A percentile compares a stretch with the other conserved stretches of the same genome.
These are phyloP conservation scores for Gallinago nigripennis DNA, from an alignment of 2,797 vertebrate species.

Conservation along the genomic window DNA sequence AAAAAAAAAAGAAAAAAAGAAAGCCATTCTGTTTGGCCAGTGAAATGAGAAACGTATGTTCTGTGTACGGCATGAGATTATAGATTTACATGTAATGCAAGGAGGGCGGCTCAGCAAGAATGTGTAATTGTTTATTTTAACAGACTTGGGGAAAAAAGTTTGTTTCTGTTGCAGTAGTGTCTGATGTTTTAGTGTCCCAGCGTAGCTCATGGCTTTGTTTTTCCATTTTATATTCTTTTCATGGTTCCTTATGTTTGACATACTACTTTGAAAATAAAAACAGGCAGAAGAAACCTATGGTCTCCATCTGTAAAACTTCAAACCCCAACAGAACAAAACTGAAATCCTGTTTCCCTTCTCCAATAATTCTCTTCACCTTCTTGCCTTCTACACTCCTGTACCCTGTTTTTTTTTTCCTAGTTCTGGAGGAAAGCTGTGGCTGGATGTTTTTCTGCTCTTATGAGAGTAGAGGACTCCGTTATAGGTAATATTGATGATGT, in stretches of 20 bases:
- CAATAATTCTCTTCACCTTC: not conserved
- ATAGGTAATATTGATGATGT: not conserved
- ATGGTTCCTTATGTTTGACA: not conserved
- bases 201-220: not conserved
- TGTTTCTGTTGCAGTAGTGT: not conserved
- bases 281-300: not conserved
- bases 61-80: not conserved
- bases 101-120: not conserved
- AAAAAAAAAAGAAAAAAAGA: not conserved
- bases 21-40: not conserved
- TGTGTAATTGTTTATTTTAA: not conserved
- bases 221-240: not conserved
- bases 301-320: not conserved
- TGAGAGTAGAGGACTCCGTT: not conserved
- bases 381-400: not conserved
- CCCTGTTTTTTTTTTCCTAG: not conserved
- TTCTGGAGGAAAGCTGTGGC: not conserved
- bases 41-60: not conserved
- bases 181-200: not conserved
- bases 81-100: not conserved
- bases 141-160: rapidly evolving
- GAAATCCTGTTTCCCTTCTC: not conserved
- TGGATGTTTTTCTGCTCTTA: not conserved
- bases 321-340: not conserved
- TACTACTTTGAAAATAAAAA: not conserved